Base-by-base conservation (phyloP, 2,797 vertebrate species). In the Ctenopoma multispine region DNA sequence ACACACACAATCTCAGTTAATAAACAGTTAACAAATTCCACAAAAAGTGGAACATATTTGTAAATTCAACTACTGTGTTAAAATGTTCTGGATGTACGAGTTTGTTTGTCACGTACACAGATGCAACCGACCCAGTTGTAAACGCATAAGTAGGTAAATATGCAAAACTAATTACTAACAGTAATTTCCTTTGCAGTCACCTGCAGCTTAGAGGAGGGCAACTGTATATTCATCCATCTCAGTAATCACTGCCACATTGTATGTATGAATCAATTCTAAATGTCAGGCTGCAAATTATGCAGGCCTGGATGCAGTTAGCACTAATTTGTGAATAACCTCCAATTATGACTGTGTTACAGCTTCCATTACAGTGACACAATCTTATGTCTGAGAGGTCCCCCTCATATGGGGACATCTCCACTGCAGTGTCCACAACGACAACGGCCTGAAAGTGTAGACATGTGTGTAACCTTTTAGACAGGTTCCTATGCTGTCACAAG, bases 401-500 rank as follows among this genome's bases (percentile, higher is more conserved):
- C 21, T n/a, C 41, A 51, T 83, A 85, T 51, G 55, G 81, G 44
- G 11, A 76, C 74, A 76, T 66, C 46, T 78, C 55, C 58, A 31
- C 49, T 70, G 50, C 43, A 46, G 49, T 59, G 48, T 72, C 68
- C 38, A 27, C 34, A 74, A 55, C 61, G 51, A 68, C 69, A 77
- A 71, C 69, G 74, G 64, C 55, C 72, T 48, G 48, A 62, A 47
- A 74, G 64, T 57, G 5, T 59, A 76, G 64, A 72, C 75, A 59
- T 72, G 57, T 51, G 59, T 75, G 62, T 84, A 79, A 71, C 48
- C 60, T 65, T 80, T 75, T 59, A 36, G 77, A 78, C 64, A 61
- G 34, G 76, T 75, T 82, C 70, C 59, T 31, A 46, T 46, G 61
- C 77, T 82, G 83, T 87, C 82, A 84, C 44, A 38, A 47, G 55